A percentile compares a stretch with the other conserved stretches of the same genome.
phyloP scores from a whole-genome alignment of 2,113 vertebrate genomes.

The Chaetops frenatus region DNA sequence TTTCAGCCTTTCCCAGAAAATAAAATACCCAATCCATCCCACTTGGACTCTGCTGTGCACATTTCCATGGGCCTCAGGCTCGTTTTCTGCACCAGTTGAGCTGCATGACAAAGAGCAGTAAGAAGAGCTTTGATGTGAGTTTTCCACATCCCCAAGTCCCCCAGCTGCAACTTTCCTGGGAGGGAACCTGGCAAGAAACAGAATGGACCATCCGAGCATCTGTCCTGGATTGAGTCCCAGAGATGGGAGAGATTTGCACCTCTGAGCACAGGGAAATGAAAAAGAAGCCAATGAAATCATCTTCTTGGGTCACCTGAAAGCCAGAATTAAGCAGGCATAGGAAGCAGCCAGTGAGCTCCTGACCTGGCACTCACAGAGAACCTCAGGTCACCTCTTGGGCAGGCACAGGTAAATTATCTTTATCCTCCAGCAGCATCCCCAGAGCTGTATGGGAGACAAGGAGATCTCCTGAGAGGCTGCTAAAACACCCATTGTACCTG shows the following conservation, averaged over 20 bases:
- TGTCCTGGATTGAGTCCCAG: not conserved
- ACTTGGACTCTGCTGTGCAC: not conserved
- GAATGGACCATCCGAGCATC: not conserved
- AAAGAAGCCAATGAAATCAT: not conserved
- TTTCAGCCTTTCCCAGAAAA: not conserved
- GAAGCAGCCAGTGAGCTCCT: not conserved
- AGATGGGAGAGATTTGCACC: not conserved
- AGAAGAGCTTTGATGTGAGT: not conserved
- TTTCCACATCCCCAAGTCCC: not conserved
- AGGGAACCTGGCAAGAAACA: not conserved
- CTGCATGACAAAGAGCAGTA: not conserved
- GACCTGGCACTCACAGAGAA: not conserved
- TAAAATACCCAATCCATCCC: not conserved
- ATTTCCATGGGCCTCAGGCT: not conserved
- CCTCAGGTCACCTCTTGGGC: not conserved
- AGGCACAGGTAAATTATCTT: not conserved
- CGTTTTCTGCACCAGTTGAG: not conserved
- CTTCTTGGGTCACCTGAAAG: constrained; percentile 20
- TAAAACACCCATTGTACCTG: not conserved
- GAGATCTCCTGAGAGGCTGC: not conserved
- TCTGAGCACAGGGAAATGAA: not conserved
- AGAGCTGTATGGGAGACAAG: not conserved
- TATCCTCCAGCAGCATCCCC: not conserved
- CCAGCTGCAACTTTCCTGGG: not conserved
- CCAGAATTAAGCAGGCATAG: not conserved